These are phyloP conservation scores for Ailurus styani DNA, from an alignment of 2,113 vertebrate species.

Conservation along the genomic window DNA sequence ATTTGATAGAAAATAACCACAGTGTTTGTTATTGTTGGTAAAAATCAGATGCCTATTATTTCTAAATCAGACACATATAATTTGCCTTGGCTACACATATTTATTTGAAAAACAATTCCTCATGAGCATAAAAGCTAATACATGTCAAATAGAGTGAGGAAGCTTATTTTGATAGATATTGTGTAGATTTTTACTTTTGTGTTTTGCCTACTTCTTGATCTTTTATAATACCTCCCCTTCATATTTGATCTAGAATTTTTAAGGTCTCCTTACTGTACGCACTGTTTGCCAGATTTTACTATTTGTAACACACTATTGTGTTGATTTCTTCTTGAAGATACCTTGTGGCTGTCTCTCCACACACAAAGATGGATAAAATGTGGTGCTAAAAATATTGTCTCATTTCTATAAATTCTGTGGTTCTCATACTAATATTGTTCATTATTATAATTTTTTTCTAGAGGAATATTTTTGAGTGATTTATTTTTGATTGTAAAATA, in stretches of 20 bases:
- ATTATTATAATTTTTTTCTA: neutral
- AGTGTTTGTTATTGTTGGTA: neutral
- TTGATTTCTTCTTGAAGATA: neutral
- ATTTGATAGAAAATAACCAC: neutral
- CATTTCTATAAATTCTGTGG: neutral
- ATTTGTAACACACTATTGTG: neutral
- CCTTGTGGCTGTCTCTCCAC: neutral
- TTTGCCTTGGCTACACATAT: neutral
- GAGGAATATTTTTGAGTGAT: neutral
- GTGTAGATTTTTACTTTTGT: neutral
- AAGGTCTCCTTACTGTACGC: neutral
- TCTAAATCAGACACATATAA: neutral
- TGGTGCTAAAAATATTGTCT: neutral
- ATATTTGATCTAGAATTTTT: neutral
- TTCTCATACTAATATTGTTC: neutral
- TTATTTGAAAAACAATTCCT: neutral
- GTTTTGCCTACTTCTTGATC: neutral
- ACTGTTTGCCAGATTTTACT: neutral
- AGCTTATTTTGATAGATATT: neutral
- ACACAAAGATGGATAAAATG: neutral
- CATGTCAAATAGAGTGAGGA: neutral
- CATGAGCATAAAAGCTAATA: neutral
- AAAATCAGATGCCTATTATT: neutral
- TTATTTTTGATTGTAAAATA: neutral
- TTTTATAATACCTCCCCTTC: neutral